A percentile compares a stretch with the other conserved stretches of the same genome.
These are phyloP conservation scores for Campylomormyrus tamandua DNA, from an alignment of 2,113 vertebrate genomes.

Conservation along the genomic window DNA sequence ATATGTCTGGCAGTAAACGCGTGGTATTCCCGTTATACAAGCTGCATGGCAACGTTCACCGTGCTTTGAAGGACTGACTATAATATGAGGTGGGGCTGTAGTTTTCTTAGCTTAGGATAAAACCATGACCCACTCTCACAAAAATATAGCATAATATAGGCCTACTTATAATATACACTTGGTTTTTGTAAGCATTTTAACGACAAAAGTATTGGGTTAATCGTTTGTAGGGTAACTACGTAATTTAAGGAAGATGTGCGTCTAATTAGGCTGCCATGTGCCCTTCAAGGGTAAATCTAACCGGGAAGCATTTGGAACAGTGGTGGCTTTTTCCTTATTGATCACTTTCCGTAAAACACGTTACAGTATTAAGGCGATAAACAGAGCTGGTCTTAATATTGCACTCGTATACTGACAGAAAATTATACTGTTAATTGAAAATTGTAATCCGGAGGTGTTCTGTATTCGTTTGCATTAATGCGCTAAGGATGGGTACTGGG, in stretches of 20 bases:
- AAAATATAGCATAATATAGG: not conserved
- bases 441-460: not conserved
- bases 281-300: not conserved
- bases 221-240: not conserved
- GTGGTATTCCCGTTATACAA: not conserved
- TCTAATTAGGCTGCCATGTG: not conserved
- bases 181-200: not conserved
- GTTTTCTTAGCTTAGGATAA: not conserved
- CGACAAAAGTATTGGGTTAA: not conserved
- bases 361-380: not conserved
- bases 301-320: not conserved
- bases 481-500: not conserved
- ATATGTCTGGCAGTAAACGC: not conserved
- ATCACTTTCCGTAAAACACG: not conserved
- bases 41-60: not conserved
- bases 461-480: not conserved
- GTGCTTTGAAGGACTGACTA: not conserved
- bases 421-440: not conserved
- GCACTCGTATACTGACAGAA: not conserved
- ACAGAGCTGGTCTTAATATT: not conserved
- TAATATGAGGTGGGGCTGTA: not conserved
- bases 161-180: not conserved
- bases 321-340: too few relatives aligned
- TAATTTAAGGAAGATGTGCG: not conserved
- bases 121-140: not conserved